Evolutionary conservation across 2,113 vertebrate species (phyloP).

Genomic region (Thinocorus orbignyianus): DNA sequence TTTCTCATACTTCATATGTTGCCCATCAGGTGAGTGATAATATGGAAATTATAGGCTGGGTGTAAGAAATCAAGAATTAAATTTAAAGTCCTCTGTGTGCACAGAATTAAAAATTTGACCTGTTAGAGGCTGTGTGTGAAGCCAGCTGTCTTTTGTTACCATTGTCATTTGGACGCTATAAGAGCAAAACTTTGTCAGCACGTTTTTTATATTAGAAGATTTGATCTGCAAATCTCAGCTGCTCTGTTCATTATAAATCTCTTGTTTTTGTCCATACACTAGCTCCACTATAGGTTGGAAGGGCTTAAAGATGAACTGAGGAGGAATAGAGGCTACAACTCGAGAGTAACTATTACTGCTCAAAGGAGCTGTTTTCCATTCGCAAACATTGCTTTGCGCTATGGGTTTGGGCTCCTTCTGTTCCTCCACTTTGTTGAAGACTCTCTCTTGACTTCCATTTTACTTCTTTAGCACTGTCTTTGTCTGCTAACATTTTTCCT

Average conservation of each 20-base stretch:
- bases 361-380: constrained; percentile 89
- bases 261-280: constrained; percentile 90
- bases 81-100: constrained; percentile 56
- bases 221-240: constrained; percentile 81
- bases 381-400: constrained; percentile 87
- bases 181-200: constrained; percentile 69
- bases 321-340: constrained; percentile 97
- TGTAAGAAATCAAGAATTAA: constrained; percentile 34
- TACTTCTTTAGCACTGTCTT: constrained; percentile 83
- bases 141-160: constrained; percentile 60
- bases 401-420: constrained; percentile 83
- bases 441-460: constrained; percentile 82
- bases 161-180: constrained; percentile 67
- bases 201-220: constrained; percentile 69
- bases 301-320: constrained; percentile 99
- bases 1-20: constrained; percentile 62
- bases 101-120: constrained; percentile 62
- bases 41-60: constrained; percentile 46
- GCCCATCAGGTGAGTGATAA: constrained; percentile 59
- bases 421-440: constrained; percentile 83
- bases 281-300: constrained; percentile 99
- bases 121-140: constrained; percentile 47
- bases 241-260: constrained; percentile 88
- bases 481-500: constrained; percentile 78
- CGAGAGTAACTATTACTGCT: constrained; percentile 99